Base-by-base conservation (phyloP, 2,113 vertebrate genomes). In the Pseudonaja textilis region DNA sequence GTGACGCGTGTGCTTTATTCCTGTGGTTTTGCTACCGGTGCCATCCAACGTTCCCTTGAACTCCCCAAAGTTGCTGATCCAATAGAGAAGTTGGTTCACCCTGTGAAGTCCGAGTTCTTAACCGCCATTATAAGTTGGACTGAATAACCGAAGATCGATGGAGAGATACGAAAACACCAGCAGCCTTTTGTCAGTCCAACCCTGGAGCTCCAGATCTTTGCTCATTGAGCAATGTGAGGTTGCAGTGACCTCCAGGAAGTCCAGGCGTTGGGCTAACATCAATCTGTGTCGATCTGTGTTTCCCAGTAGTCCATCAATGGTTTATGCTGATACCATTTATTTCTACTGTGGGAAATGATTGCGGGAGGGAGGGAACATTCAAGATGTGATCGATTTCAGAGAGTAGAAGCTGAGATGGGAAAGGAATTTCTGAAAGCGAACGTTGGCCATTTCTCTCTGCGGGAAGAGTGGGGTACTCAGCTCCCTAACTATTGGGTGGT, bases 371-470 rank as follows among this genome's bases (percentile, higher is more conserved):
- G 52, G 52, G 56, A 14, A 4, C 10, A 8, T 50, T 22, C 14
- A 59, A 56, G 22, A 3, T 6, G 0, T 5, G 45, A 10, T 55
- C 1, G 92, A n/a, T 54, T 85, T 10, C 0, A 69, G 20, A 22
- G 45, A 88, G 59, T 59, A 69, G 92, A 90, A 34, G 89, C 89
- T 93, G 57, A 7, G 56, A 50, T 2, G 22, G 90, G 81, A n/a
- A 87, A 86, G 55, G 23, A 0, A 26, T 0, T 45, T 7, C 87
- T 87, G 47, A 1, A 69, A 91, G 56, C 42, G 1, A 9, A 5
- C 39, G 45, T 74, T 57, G 93, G 85, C 22, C 55, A 74, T 87
- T 25, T 23, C n/a, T 50, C n/a, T 89, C 14, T 4, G 0, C 50
- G 4, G 0, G 1, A 1, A 1, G 88, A 61, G 54, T 26, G 23